phyloP scores from a whole-genome alignment of 2,888 invertebrate species.

The Tenthredo mesomela region DNA sequence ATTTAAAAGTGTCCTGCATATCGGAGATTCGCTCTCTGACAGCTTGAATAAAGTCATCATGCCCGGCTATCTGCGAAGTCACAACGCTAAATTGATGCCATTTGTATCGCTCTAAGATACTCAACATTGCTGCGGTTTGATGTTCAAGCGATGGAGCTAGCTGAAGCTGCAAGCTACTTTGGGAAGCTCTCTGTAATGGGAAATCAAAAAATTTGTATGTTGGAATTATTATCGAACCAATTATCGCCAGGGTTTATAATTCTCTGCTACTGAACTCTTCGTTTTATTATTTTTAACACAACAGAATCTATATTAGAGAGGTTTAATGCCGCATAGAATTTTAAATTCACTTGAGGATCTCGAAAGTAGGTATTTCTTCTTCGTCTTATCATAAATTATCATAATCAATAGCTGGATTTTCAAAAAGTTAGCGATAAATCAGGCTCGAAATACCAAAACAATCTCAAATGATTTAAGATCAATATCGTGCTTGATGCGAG shows the following conservation, averaged over 20 bases:
- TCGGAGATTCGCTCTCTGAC: conserved; percentile 92
- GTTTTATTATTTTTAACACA: neutral
- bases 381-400: conserved; percentile 18
- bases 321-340: neutral
- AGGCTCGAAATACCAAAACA: neutral
- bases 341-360: neutral
- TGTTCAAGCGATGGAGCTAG: conserved; percentile 98
- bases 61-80: conserved; percentile 95
- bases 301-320: neutral
- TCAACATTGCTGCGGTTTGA: conserved; percentile 97
- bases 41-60: conserved; percentile 97
- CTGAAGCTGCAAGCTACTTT: conserved; percentile 94
- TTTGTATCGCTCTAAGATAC: conserved; percentile 96
- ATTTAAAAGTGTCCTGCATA: conserved; percentile 89
- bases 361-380: neutral
- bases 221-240: neutral
- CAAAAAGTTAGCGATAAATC: neutral
- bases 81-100: conserved; percentile 98
- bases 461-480: neutral
- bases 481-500: neutral
- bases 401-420: neutral
- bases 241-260: neutral
- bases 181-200: conserved; percentile 84
- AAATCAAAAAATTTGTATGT: neutral
- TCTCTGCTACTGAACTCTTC: neutral